These are phyloP conservation scores for Xiphorhynchus elegans DNA, from an alignment of 2,113 vertebrate species.

Conservation along the genomic window DNA sequence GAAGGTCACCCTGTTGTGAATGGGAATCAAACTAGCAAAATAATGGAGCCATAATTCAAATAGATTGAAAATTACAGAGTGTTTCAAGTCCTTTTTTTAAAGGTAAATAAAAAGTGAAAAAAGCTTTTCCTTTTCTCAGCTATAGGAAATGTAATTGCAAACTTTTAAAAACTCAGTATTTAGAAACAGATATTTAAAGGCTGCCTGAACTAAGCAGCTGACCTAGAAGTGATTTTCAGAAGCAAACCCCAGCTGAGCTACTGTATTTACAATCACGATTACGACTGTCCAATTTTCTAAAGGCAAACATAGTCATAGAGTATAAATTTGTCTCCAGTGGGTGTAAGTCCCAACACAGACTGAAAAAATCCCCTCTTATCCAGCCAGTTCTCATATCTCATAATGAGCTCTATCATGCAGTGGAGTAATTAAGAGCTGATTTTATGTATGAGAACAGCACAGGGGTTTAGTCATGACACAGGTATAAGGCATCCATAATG, in stretches of 20 bases:
- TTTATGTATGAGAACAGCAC: background rate
- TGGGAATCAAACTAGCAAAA: background rate
- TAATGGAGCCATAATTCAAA: background rate
- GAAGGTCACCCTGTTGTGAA: background rate
- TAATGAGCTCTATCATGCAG: conserved; percentile 51
- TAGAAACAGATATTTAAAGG: conserved; percentile 5
- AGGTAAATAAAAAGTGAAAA: background rate
- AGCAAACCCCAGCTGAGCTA: conserved; percentile 49
- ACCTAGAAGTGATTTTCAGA: conserved; percentile 69
- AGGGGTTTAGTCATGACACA: background rate
- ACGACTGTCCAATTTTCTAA: conserved; percentile 51
- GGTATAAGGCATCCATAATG: conserved; percentile 27
- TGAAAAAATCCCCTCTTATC: conserved; percentile 54
- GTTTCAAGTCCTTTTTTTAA: background rate
- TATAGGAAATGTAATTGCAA: background rate
- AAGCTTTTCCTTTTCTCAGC: background rate
- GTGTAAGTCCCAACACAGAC: background rate
- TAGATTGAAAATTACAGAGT: background rate
- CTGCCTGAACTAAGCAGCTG: conserved; percentile 39
- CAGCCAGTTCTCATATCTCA: conserved; percentile 40
- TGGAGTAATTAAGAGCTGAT: conserved; percentile 47
- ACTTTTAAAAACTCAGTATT: background rate
- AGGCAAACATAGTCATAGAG: conserved; percentile 47
- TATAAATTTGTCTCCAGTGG: conserved; percentile 37
- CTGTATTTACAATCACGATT: conserved; percentile 56